Percentiles rank a stretch among this genome's conserved stretches.
Conservation (phyloP, 2,113 vertebrate species). For the Alexandromys fortis region DNA sequence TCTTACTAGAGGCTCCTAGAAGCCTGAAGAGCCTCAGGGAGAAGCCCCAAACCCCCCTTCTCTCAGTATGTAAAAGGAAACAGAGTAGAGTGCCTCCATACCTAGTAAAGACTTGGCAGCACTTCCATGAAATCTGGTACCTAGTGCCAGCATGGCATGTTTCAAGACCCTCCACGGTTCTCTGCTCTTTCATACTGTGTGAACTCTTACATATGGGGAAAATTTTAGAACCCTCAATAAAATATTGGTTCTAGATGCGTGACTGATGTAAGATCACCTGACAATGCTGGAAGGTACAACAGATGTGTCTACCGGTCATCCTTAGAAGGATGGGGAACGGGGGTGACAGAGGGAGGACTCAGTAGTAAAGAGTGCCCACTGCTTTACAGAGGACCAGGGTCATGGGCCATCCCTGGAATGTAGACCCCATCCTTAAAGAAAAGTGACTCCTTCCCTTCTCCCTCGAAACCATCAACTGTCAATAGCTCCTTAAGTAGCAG, state of each 20-base stretch:
- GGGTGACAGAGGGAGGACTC: too few species aligned
- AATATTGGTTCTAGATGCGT: slow-evolving; percentile 2
- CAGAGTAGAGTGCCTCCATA: not conserved
- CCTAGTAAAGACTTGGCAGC: not conserved
- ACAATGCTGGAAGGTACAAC: not conserved
- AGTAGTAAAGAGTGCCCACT: too few species aligned
- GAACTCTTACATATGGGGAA: not conserved
- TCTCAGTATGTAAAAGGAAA: not conserved
- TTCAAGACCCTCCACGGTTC: not conserved
- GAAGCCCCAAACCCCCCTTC: not conserved
- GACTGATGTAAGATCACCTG: not conserved
- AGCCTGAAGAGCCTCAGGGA: not conserved
- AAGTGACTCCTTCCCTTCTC: not conserved
- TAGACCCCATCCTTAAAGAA: not conserved
- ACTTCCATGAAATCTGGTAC: not conserved
- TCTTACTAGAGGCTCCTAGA: not conserved
- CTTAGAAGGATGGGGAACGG: not conserved
- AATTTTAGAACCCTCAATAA: slow-evolving; percentile 11
- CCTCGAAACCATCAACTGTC: not conserved
- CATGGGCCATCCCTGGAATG: not conserved
- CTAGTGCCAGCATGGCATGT: not conserved
- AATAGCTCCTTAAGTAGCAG: not conserved
- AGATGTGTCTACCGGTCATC: not conserved
- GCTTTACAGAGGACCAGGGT: not conserved
- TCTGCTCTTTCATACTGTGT: not conserved